Evolutionary conservation across 2,113 vertebrate species (phyloP).

Genomic region (Sinocyclocheilus anophthalmus): DNA sequence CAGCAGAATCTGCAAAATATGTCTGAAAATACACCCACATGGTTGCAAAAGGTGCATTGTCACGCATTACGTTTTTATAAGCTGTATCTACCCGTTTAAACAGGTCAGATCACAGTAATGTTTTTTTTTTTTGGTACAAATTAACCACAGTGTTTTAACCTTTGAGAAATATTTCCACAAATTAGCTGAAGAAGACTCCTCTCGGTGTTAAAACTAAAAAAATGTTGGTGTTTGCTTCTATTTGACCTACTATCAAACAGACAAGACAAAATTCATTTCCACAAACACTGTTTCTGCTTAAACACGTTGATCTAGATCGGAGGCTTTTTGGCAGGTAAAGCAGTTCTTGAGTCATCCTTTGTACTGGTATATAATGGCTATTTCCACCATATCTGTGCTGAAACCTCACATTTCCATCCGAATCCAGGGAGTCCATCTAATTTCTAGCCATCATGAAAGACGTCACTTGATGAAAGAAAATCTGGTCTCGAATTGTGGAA

Average conservation of each 20-base stretch:
- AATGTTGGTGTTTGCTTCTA: neutral
- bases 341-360: neutral
- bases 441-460: neutral
- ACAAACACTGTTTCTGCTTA: neutral
- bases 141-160: neutral
- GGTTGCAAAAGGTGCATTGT: neutral
- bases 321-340: neutral
- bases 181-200: neutral
- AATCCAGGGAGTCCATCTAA: neutral
- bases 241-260: too few relatives aligned
- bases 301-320: neutral
- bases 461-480: neutral
- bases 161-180: neutral
- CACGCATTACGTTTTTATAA: neutral
- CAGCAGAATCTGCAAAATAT: neutral
- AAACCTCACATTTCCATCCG: neutral
- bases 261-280: neutral
- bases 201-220: neutral
- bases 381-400: neutral
- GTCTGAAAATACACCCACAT: neutral
- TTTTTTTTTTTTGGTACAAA: too few relatives aligned
- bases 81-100: neutral
- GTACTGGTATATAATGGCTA: too few relatives aligned
- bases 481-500: neutral
- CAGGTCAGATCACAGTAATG: neutral